Percentiles rank a stretch among this genome's conserved stretches.
Conservation (phyloP, 2,113 vertebrate genomes). For the Sakesphorus luctuosus region DNA sequence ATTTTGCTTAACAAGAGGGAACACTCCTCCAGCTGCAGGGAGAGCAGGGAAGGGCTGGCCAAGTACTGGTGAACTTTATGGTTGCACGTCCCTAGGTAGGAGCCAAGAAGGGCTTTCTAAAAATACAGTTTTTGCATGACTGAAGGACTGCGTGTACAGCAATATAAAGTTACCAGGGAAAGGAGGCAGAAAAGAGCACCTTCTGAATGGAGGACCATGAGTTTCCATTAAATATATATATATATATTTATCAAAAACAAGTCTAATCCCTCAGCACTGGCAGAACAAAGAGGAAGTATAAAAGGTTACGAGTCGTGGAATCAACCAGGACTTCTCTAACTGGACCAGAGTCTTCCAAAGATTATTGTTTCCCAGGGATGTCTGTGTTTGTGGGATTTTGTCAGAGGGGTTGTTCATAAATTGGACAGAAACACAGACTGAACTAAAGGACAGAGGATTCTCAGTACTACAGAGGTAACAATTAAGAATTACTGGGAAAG, state of each 20-base stretch:
- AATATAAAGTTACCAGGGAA: not conserved
- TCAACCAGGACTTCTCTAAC: not conserved
- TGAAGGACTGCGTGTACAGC: not conserved
- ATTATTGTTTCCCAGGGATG: not conserved
- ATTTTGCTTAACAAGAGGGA: not conserved
- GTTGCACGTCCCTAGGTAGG: not conserved
- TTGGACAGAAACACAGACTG: not conserved
- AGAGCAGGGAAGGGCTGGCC: not conserved
- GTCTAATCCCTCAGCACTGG: not conserved
- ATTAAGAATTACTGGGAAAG: not conserved
- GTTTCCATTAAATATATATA: not conserved
- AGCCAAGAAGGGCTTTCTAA: conserved; percentile 36
- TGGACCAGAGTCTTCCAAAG: not conserved
- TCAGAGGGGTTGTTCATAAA: not conserved
- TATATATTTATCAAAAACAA: not conserved
- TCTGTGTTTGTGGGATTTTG: not conserved
- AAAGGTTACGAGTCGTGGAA: not conserved
- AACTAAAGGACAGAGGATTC: not conserved
- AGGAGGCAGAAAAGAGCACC: not conserved
- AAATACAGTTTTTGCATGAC: conserved; percentile 35
- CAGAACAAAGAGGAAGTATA: not conserved
- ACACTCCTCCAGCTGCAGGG: not conserved
- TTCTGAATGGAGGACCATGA: not conserved
- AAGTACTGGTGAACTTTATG: not conserved
- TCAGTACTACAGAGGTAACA: not conserved